Evolutionary conservation across 1,140 invertebrate species (phyloP).

Genomic region (Drosophila varians): DNA sequence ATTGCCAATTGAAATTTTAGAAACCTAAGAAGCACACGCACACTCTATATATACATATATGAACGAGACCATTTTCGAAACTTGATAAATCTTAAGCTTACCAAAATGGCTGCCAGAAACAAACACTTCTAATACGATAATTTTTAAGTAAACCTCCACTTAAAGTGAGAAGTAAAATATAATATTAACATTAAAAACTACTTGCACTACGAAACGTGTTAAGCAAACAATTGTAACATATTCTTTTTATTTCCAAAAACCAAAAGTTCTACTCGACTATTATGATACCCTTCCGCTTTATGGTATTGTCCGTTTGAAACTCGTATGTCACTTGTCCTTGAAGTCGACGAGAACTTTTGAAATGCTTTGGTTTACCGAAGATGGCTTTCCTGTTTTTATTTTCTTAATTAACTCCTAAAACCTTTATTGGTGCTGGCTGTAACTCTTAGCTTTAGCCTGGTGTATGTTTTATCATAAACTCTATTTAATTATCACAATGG

Average conservation of each 20-base stretch:
- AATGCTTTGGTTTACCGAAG: conserved; percentile 9
- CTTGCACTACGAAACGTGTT: conserved; percentile 60
- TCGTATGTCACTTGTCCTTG: no score
- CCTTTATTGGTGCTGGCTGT: conserved; percentile 40
- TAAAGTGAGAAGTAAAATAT: conserved; percentile 58
- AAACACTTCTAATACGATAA: conserved; percentile 50
- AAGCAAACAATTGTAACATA: conserved; percentile 72
- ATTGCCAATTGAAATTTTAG: conserved; percentile 25
- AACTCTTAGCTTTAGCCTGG: conserved; percentile 19
- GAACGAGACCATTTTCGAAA: conserved; percentile 27
- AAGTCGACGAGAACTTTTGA: conserved; percentile 2
- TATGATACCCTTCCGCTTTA: no score
- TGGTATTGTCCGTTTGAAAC: no score
- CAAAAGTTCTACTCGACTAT: background rate
- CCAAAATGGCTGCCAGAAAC: conserved; percentile 47
- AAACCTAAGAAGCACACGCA: conserved; percentile 16
- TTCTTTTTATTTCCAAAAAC: conserved; percentile 63
- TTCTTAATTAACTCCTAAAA: conserved; percentile 17
- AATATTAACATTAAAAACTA: conserved; percentile 52
- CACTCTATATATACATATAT: conserved; percentile 9
- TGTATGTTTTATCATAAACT: background rate
- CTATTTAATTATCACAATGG: conserved; percentile 3
- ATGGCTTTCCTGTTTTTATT: conserved; percentile 5
- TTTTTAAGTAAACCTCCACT: conserved; percentile 20
- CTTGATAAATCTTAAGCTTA: conserved; percentile 63